Conservation (phyloP, 2,888 invertebrate genomes). For the Stenolophus ochropezus region DNA sequence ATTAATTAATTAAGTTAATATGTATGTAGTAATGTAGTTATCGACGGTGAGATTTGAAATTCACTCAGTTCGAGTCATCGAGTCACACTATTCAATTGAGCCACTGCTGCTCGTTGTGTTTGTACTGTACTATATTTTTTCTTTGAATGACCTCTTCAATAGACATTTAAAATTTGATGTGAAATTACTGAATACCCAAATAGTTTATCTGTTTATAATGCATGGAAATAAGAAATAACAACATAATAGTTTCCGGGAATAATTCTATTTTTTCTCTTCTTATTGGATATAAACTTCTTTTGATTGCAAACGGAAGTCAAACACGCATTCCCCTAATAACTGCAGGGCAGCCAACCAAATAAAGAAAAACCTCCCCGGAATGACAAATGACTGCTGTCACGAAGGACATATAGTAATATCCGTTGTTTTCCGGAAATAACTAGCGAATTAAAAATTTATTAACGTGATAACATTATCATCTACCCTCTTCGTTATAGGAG, state of each 20-base stretch:
- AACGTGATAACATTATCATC: constrained; percentile 13
- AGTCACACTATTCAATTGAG: too few relatives aligned
- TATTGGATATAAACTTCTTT: neutral
- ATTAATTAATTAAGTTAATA: too few relatives aligned
- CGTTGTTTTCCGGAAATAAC: constrained; percentile 4
- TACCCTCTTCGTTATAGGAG: neutral
- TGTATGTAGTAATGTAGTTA: too few relatives aligned
- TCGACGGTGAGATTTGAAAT: too few relatives aligned
- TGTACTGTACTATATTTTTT: too few relatives aligned
- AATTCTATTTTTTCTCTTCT: neutral
- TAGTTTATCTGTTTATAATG: neutral
- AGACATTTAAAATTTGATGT: neutral
- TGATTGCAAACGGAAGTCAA: constrained; percentile 21
- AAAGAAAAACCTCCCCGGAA: constrained; percentile 14
- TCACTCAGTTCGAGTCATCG: too few relatives aligned
- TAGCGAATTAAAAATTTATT: constrained; percentile 1
- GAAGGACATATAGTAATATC: neutral
- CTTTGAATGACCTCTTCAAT: neutral
- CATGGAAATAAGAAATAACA: neutral
- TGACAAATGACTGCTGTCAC: constrained; percentile 15
- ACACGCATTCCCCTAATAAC: constrained; percentile 19
- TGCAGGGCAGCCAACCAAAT: constrained; percentile 18
- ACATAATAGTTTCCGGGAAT: neutral
- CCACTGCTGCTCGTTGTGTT: too few relatives aligned
- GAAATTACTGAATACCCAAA: neutral